Evolutionary conservation across 1,140 invertebrate species (phyloP).

Genomic region (Reticulitermes speratus): DNA sequence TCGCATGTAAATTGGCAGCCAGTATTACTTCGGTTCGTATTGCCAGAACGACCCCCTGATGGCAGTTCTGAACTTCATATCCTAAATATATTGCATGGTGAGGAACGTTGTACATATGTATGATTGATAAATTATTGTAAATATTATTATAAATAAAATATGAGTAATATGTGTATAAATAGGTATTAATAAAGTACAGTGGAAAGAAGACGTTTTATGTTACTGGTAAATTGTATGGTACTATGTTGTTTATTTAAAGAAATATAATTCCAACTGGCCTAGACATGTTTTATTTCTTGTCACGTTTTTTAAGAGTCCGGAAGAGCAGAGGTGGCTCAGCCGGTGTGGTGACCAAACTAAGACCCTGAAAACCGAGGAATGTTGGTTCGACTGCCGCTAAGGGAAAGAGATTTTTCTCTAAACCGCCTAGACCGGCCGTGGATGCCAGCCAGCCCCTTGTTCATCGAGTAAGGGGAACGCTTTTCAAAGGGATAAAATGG

Average conservation of each 20-base stretch:
- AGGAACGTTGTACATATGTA: background rate
- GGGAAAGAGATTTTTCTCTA: too few species aligned
- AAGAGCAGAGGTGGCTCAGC: too few species aligned
- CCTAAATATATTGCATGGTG: background rate
- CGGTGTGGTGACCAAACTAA: too few species aligned
- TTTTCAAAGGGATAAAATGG: too few species aligned
- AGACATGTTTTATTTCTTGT: background rate
- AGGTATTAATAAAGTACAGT: background rate
- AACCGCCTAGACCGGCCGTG: too few species aligned
- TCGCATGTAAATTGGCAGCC: background rate
- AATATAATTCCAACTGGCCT: background rate
- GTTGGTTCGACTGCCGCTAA: too few species aligned
- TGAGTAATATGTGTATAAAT: constrained; percentile 15
- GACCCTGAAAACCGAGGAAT: too few species aligned
- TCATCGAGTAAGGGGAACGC: too few species aligned
- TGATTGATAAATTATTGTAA: constrained; percentile 15
- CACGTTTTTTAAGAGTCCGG: too few species aligned
- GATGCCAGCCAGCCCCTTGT: too few species aligned
- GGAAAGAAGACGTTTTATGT: background rate
- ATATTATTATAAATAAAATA: background rate
- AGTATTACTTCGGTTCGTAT: background rate
- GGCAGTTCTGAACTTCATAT: background rate
- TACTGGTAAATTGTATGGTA: background rate
- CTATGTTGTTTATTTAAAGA: constrained; percentile 13
- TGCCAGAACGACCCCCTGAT: background rate